Evolutionary conservation across 2,888 invertebrate species (phyloP), one percentile per base, ranked within the genome.

Genomic region (Trichopoda pennipes): DNA sequence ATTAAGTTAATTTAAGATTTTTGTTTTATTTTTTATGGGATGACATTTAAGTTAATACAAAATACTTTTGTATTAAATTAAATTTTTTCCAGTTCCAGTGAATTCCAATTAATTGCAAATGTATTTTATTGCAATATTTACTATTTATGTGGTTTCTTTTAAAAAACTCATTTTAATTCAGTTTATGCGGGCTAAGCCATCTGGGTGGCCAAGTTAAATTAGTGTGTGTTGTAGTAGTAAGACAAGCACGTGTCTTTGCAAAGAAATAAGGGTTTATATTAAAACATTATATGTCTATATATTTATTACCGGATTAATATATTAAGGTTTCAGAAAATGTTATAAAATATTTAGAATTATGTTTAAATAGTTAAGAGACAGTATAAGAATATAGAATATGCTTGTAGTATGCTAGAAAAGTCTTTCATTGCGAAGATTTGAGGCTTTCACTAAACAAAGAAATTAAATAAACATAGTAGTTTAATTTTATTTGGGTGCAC

Each of bases 81-180:
- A 23, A 28, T 16, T 53, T 58, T 60, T 1, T n/a, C n/a, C n/a
- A n/a, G 14, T 10, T 21, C 19, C 42, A 47, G 42, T 21, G 16
- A 78, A 74, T 81, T 81, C 66, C 60, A 75, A 78, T 82, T 82
- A 82, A 78, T 70, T 66, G 66, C 66, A 70, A 82, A 78, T 75
- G 60, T 28, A 16, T 78, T 38, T 53, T 42, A 51, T 66, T 69
- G 64, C 68, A 56, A 81, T 78, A 63, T 69, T 74, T 63, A 42
- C 42, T 17, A 61, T 77, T 73, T 70, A 64, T 78, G 81, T 78
- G 69, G 56, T 73, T 76, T 70, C n/a, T n/a, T 51, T 23, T 0
- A 28, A 64, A 23, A 7, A 28, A 56, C 8, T 53, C 3, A 42
- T 16, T 19, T 42, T 16, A 19, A n/a, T 32, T 42, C 17, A 69